Percentiles rank a stretch among this genome's conserved stretches.
Evolutionary conservation across 2,888 invertebrate genomes (phyloP).

Genomic region (Cryptocephalus moraei): DNA sequence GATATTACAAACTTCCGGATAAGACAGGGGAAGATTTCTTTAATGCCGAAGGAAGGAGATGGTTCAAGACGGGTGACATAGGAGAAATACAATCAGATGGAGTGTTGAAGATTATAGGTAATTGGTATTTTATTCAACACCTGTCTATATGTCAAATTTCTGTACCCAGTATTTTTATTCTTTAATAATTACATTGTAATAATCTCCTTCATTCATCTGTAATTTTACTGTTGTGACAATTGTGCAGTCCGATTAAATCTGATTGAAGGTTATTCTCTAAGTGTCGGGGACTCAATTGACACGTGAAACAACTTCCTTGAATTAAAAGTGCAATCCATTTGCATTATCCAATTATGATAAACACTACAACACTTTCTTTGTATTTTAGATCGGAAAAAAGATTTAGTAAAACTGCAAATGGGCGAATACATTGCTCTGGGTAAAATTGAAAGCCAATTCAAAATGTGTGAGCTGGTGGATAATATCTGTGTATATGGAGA

Average conservation of each 20-base stretch:
- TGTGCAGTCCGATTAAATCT: too few species aligned
- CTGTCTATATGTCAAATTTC: too few species aligned
- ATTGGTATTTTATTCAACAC: constrained; percentile 18
- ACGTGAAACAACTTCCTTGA: too few species aligned
- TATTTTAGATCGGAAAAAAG: constrained; percentile 88
- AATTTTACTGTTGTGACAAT: too few species aligned
- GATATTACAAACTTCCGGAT: constrained; percentile 84
- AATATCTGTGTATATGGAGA: constrained; percentile 96
- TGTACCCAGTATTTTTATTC: too few species aligned
- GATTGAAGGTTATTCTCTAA: too few species aligned
- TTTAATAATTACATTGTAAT: too few species aligned
- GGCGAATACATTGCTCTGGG: constrained; percentile 97
- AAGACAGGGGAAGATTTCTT: constrained; percentile 86
- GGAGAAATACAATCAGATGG: constrained; percentile 90
- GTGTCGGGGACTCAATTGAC: too few species aligned
- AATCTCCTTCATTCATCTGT: too few species aligned
- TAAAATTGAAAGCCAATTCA: constrained; percentile 89
- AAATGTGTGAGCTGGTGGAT: constrained; percentile 87
- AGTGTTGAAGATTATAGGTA: constrained; percentile 90
- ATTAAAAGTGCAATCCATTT: too few species aligned
- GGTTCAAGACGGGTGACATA: constrained; percentile 95
- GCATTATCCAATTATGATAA: too few species aligned
- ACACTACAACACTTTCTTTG: not conserved
- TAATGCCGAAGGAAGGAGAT: constrained; percentile 65
- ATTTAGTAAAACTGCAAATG: constrained; percentile 92